Conservation (phyloP, 2,113 vertebrate genomes). For the Campylomormyrus numenius region DNA sequence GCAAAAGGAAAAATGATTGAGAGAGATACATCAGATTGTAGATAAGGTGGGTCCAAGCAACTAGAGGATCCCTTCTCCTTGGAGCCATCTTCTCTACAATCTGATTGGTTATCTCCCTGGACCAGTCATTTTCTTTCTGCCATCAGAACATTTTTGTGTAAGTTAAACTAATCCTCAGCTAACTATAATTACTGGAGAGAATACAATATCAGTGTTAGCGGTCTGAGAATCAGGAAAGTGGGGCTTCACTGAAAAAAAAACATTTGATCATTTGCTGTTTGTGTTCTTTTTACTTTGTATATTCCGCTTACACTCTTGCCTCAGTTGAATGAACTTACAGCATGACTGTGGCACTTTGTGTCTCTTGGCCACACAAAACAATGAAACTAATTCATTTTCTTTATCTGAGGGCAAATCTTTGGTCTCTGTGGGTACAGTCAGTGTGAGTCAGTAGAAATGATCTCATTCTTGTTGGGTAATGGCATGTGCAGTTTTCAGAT, state of each 20-base stretch:
- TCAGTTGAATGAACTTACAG: neutral
- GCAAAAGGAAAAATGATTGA: no score
- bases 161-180: neutral
- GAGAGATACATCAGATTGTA: no score
- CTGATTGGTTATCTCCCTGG: no score
- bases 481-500: neutral
- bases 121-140: no score
- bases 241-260: neutral
- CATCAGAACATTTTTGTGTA: no score
- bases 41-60: no score
- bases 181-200: neutral
- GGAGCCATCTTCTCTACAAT: no score
- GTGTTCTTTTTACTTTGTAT: neutral
- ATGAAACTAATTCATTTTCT: constrained; percentile 3
- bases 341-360: neutral
- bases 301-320: neutral
- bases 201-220: neutral
- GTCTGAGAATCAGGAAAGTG: neutral
- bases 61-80: no score
- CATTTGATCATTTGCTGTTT: neutral
- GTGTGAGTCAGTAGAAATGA: neutral
- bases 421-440: neutral
- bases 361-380: neutral
- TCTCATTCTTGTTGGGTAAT: neutral
- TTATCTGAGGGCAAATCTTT: neutral